A percentile compares a stretch with the other conserved stretches of the same genome.
Evolutionary conservation across 2,113 vertebrate species (phyloP).

Genomic region (Paramormyrops kingsleyae): DNA sequence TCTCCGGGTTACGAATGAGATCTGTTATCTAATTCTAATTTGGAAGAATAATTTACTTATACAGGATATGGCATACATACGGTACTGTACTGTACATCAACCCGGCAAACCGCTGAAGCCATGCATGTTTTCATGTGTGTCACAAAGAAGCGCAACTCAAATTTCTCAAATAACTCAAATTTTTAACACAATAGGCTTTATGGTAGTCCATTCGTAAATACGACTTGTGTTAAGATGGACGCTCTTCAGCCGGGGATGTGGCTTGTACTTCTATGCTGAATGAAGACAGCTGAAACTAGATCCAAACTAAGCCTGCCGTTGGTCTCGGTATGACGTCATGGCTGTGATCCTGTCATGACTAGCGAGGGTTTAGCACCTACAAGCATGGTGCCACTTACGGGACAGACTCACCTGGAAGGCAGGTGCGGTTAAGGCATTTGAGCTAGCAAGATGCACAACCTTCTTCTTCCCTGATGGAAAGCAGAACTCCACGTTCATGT

Average conservation of each 20-base stretch:
- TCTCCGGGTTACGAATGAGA: background rate
- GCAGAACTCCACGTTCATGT: conserved; percentile 38
- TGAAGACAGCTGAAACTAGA: background rate
- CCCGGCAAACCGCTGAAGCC: background rate
- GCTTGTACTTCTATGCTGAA: background rate
- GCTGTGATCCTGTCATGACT: background rate
- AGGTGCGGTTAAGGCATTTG: conserved; percentile 24
- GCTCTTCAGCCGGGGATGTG: background rate
- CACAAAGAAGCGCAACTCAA: background rate
- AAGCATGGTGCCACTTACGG: background rate
- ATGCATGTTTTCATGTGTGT: background rate
- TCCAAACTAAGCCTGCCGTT: background rate
- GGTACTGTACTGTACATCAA: background rate
- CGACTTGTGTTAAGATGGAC: background rate
- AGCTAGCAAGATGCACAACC: conserved; percentile 12
- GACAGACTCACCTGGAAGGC: conserved; percentile 23
- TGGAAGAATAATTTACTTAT: background rate
- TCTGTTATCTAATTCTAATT: background rate
- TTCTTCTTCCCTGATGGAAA: background rate
- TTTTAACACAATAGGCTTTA: background rate
- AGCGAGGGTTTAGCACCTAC: background rate
- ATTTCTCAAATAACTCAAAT: background rate
- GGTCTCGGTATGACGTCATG: background rate
- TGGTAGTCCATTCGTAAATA: background rate
- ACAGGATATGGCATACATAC: background rate